These are phyloP conservation scores for Drosophila aldrichi DNA, from an alignment of 2,888 invertebrate genomes.

Conservation along the genomic window DNA sequence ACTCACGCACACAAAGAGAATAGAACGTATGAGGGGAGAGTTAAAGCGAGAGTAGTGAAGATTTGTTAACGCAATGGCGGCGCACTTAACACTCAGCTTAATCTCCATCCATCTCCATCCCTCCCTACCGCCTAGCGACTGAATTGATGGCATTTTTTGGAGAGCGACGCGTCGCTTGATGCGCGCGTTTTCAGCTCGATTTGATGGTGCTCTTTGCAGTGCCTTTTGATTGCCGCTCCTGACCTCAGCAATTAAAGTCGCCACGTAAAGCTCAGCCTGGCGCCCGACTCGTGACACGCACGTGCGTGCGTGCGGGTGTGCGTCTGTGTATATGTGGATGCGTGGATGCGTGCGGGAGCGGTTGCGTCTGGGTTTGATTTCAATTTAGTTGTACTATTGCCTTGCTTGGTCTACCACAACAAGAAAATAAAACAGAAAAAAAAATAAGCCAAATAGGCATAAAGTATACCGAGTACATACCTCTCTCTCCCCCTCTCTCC, in stretches of 20 bases:
- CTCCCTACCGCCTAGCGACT: conserved; percentile 21
- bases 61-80: conserved; percentile 67
- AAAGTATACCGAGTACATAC: conserved; percentile 44
- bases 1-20: conserved; percentile 25
- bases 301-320: conserved; percentile 14
- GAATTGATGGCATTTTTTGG: conserved; percentile 65
- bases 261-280: conserved; percentile 56
- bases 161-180: conserved; percentile 31
- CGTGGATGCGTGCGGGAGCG: neutral
- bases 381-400: conserved; percentile 76
- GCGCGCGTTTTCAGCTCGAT: conserved; percentile 73
- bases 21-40: conserved; percentile 1
- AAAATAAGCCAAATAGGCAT: conserved; percentile 61
- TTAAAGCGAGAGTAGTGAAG: conserved; percentile 20
- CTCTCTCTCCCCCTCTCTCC: neutral
- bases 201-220: conserved; percentile 71
- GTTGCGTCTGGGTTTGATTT: conserved; percentile 67
- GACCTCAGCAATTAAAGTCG: conserved; percentile 68
- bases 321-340: too few species aligned
- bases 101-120: neutral
- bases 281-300: conserved; percentile 49
- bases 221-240: conserved; percentile 61
- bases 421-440: conserved; percentile 21
- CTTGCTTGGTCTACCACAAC: conserved; percentile 50
- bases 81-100: conserved; percentile 70